These are phyloP conservation scores for Sepioteuthis lessoniana DNA, from an alignment of 2,888 invertebrate species.

Conservation along the genomic window DNA sequence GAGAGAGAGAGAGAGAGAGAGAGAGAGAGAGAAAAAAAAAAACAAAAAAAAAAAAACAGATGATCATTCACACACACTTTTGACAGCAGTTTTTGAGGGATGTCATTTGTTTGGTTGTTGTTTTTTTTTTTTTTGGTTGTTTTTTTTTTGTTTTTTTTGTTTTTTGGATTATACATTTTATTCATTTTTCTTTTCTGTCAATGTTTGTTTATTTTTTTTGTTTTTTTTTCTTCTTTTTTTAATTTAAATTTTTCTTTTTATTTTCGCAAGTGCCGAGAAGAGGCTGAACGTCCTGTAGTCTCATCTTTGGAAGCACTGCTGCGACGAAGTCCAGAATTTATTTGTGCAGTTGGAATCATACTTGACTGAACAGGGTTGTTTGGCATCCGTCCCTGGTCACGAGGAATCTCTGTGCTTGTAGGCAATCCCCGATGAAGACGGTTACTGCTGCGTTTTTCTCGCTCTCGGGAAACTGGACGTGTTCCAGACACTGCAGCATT, in stretches of 20 bases:
- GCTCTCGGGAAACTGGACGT: constrained; percentile 71
- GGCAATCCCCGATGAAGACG: constrained; percentile 72
- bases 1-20: neutral
- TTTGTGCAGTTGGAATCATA: constrained; percentile 56
- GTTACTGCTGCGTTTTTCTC: constrained; percentile 71
- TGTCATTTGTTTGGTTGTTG: neutral
- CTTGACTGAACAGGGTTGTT: constrained; percentile 66
- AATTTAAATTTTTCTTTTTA: constrained; percentile 52
- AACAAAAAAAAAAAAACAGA: neutral
- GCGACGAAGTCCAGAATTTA: constrained; percentile 67
- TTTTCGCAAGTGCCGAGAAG: constrained; percentile 67
- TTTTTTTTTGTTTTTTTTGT: neutral
- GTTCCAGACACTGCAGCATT: constrained; percentile 67
- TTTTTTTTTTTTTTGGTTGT: neutral
- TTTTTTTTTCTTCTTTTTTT: neutral
- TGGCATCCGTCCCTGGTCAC: constrained; percentile 66
- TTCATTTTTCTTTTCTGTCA: neutral
- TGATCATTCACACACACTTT: constrained; percentile 36
- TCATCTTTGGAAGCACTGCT: constrained; percentile 72
- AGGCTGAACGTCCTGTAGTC: constrained; percentile 64
- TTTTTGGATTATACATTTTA: constrained; percentile 6
- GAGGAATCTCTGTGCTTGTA: constrained; percentile 64
- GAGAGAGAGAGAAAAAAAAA: too few species aligned
- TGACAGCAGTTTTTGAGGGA: constrained; percentile 33
- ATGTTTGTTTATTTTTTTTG: neutral